These are phyloP conservation scores for Diglossa cyanea DNA, from an alignment of 2,797 vertebrate genomes.

Conservation along the genomic window DNA sequence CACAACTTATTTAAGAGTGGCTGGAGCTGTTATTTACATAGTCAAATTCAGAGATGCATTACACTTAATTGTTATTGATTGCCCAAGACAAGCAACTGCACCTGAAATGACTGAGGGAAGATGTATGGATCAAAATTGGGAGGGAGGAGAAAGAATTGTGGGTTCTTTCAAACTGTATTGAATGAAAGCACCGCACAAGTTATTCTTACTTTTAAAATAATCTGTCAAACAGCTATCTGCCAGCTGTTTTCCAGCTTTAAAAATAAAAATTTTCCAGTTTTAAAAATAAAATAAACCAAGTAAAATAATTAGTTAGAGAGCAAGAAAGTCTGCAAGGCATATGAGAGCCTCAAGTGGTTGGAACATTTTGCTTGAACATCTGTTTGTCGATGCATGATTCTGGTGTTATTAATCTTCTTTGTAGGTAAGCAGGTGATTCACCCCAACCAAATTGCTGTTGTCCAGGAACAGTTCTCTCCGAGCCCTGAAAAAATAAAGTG, in stretches of 20 bases:
- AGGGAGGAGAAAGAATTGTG: neutral
- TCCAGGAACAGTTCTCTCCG: constrained; percentile 95
- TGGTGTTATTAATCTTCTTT: constrained; percentile 70
- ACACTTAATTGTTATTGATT: neutral
- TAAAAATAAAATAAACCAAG: constrained; percentile 49
- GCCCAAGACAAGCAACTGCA: neutral
- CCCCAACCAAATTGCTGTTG: constrained; percentile 90
- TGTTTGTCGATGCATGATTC: constrained; percentile 72
- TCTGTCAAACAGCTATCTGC: constrained; percentile 36
- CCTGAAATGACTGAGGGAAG: constrained; percentile 38
- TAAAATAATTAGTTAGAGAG: constrained; percentile 70
- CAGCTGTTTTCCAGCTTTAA: constrained; percentile 12
- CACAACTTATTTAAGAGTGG: neutral
- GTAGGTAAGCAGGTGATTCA: constrained; percentile 99
- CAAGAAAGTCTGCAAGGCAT: constrained; percentile 57
- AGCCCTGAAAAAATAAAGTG: constrained; percentile 88
- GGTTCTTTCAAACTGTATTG: neutral
- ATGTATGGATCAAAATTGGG: constrained; percentile 16
- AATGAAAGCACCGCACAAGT: constrained; percentile 4
- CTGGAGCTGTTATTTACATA: neutral
- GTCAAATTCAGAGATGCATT: neutral
- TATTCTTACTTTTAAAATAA: constrained; percentile 41
- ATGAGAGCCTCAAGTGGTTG: constrained; percentile 67
- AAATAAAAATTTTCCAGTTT: constrained; percentile 39
- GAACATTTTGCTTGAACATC: constrained; percentile 75